Base-by-base conservation (phyloP, 1,140 invertebrate species). In the Ooceraea biroi region DNA sequence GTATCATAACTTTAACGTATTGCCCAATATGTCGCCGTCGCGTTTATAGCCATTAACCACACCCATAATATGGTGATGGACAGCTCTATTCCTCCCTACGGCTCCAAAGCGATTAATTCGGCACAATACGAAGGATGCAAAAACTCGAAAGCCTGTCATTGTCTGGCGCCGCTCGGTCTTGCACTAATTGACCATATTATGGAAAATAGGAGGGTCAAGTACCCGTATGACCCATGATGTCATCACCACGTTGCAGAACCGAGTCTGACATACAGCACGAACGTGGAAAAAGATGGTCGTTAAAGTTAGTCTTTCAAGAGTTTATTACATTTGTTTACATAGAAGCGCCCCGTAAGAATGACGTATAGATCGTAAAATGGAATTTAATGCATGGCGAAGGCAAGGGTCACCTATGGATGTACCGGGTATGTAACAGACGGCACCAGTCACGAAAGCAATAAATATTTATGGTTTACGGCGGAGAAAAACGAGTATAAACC, bases 121-220 rank as follows among this genome's bases (percentile, higher is more conserved):
- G 78, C 63, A 66, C 69, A 60, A 58, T 66, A 74, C 57, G 68
- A 61, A 74, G 52, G 48, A 63, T 57, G 78, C 60, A 52, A 77
- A 88, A 88, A 69, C 66, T 68, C 65, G 71, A 88, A 83, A 85
- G 68, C 50, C 30, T 52, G 71, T 48, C 71, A 65, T 30, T 65
- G 72, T 57, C 72, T 78, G 84, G 46, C 85, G 68, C 57, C 72
- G 76, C 57, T 80, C 65, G 66, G 83, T 86, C 83, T 69, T 80
- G 84, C 63, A 46, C 87, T 89, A 91, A 91, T 91, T 91, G 90
- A 88, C 88, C 88, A 87, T 86, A 91, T 89, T 91, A 91, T 91
- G 90, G 86, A 91, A 90, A 90, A 86, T 86, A 88, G 88, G 66
- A 82, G 83, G 89, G 88, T 91, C 86, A 91, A 91, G 82, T 91